phyloP scores from a whole-genome alignment of 2,113 vertebrate species.

The Sigmodon hispidus region DNA sequence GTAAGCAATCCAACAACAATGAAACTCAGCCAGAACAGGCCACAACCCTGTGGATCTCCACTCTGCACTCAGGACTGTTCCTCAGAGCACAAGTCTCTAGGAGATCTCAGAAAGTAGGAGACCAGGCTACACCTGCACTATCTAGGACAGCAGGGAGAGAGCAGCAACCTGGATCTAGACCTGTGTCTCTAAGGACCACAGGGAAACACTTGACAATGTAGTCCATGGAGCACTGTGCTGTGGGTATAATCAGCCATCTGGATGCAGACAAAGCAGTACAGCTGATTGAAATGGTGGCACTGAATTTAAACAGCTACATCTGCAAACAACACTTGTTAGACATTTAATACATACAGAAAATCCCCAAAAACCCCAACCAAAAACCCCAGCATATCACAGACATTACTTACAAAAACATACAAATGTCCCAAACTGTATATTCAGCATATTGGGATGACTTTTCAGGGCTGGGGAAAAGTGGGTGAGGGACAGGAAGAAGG shows the following conservation, averaged over 20 bases:
- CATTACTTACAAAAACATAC: neutral
- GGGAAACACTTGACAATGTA: accelerated
- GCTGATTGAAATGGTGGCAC: no score
- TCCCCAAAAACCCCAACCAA: no score
- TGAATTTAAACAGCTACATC: neutral
- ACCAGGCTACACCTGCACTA: neutral
- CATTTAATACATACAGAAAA: neutral
- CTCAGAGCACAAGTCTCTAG: neutral
- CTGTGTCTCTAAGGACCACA: neutral
- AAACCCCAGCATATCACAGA: neutral
- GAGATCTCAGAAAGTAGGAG: neutral
- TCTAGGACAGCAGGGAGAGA: neutral
- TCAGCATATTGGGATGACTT: neutral
- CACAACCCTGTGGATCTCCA: neutral
- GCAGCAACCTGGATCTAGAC: neutral
- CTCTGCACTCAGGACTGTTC: neutral
- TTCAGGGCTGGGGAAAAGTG: neutral
- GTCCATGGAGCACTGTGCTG: accelerated
- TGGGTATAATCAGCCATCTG: neutral
- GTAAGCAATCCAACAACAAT: neutral
- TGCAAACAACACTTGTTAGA: neutral
- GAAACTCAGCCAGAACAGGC: neutral
- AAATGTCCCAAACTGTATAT: neutral
- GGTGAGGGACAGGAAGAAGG: neutral
- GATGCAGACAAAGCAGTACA: accelerated